Conservation (phyloP, 2,797 vertebrate genomes). For the Ctenochaetus hawaiiensis region DNA sequence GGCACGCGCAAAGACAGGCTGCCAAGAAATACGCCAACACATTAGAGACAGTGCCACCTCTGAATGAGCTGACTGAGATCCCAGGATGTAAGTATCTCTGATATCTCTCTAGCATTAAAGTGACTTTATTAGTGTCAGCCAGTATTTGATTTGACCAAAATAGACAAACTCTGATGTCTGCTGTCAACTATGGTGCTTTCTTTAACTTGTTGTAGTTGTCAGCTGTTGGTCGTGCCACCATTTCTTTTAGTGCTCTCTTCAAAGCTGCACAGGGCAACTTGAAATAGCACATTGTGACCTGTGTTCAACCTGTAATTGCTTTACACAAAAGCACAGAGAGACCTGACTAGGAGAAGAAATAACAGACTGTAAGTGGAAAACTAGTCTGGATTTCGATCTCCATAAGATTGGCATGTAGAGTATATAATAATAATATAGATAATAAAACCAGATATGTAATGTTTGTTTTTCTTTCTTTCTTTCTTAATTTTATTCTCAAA, state of each 20-base stretch:
- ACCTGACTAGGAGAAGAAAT: not conserved
- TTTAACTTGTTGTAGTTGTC: not conserved
- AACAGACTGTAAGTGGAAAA: not conserved
- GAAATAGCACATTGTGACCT: not conserved
- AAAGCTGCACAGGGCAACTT: not conserved
- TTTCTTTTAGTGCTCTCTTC: not conserved
- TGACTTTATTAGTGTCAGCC: not conserved
- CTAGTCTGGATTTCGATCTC: not conserved
- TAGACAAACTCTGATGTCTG: not conserved
- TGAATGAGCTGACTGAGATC: constrained; percentile 93
- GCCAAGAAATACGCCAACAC: constrained; percentile 97
- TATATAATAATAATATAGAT: too few relatives aligned
- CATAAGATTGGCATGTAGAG: not conserved
- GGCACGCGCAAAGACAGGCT: constrained; percentile 90
- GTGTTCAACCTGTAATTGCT: not conserved
- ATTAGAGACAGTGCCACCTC: constrained; percentile 93
- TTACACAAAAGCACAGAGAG: constrained; percentile 5
- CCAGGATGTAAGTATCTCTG: constrained; percentile 87
- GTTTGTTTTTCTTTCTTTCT: too few relatives aligned
- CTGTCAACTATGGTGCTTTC: not conserved
- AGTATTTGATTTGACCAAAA: not conserved
- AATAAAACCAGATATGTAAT: too few relatives aligned
- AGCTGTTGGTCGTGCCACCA: not conserved
- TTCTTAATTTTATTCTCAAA: not conserved
- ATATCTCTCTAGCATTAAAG: constrained; percentile 1